Evolutionary conservation across 2,888 invertebrate species (phyloP), one percentile per base, ranked within the genome.

Genomic region (Coenonympha arcania): DNA sequence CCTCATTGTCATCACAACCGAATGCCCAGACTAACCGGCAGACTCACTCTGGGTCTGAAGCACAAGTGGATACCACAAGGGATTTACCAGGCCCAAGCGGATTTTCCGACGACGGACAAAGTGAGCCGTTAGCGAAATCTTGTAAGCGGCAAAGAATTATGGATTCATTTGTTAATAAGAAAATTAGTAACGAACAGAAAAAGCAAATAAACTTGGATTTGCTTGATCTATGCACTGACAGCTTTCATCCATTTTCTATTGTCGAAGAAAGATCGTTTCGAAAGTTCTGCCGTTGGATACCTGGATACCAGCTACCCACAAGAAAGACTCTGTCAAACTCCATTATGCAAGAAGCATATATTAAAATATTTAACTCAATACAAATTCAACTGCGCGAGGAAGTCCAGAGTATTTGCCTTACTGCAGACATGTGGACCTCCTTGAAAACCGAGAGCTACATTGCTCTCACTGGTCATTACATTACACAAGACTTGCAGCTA

Each of bases 191-290:
- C n/a, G n/a, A n/a, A n/a, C n/a, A n/a, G n/a, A n/a, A n/a, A n/a
- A n/a, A n/a, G n/a, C n/a, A 9, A 8, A 4, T 24, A 9, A 24
- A 24, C 9, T 24, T 24, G 9, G 24, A 24, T 24, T 9, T 24
- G 24, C 24, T 24, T 9, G 24, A 24, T 1, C 9, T 24, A 24
- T 24, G 24, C 9, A 24, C 24, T 1, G 24, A 24, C 24, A 24
- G 24, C 6, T 61, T 55, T 41, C 63, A 62, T 11, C 63, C 61
- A 2, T 63, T 62, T 45, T 54, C 55, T 0, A 43, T 63, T 5
- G 63, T 65, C 1, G 60, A 65, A 49, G 60, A 65, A 52, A 49
- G 58, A n/a, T 37, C 56, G 0, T 63, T 62, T 42, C 46, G 30
- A 49, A 62, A 60, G 41, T 55, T 60, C 40, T 46, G 42, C 11